Conservation (phyloP, 1,140 invertebrate genomes). For the Coenobita brevimanus region DNA sequence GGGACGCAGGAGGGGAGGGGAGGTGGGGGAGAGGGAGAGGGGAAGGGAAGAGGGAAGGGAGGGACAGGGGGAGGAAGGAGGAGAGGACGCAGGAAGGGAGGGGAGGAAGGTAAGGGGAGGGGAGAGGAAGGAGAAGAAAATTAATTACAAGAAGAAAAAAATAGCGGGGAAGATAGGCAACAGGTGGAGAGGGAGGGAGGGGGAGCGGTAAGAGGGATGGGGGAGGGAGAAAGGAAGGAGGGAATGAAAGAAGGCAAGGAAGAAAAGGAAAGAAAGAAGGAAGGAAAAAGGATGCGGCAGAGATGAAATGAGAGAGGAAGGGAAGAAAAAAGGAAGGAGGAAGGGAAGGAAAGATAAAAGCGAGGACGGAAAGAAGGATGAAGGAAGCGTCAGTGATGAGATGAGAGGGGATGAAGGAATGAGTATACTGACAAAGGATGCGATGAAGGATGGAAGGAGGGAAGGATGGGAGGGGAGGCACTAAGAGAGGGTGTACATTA, state of each 20-base stretch:
- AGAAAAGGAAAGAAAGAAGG: not conserved
- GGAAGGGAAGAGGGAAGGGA: not conserved
- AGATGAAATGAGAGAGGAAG: not conserved
- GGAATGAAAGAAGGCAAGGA: too few relatives aligned
- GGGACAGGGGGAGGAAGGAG: not conserved
- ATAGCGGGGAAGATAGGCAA: too few relatives aligned
- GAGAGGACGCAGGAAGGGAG: not conserved
- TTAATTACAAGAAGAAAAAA: too few relatives aligned
- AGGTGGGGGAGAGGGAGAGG: not conserved
- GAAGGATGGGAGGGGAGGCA: not conserved
- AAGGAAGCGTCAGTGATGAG: not conserved
- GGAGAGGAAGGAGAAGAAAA: not conserved
- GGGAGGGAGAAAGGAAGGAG: too few relatives aligned
- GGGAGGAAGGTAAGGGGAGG: not conserved
- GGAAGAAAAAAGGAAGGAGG: not conserved
- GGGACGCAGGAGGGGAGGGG: not conserved
- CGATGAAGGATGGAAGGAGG: not conserved
- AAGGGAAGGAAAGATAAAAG: not conserved
- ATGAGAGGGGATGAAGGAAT: not conserved
- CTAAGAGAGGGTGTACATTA: too few relatives aligned
- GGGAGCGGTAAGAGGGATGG: too few relatives aligned
- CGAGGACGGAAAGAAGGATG: not conserved
- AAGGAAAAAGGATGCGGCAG: not conserved
- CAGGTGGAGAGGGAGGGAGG: too few relatives aligned
- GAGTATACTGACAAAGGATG: not conserved